Evolutionary conservation across 2,888 invertebrate genomes (phyloP), one percentile per base, ranked within the genome.

Genomic region (Morinoia aosen): DNA sequence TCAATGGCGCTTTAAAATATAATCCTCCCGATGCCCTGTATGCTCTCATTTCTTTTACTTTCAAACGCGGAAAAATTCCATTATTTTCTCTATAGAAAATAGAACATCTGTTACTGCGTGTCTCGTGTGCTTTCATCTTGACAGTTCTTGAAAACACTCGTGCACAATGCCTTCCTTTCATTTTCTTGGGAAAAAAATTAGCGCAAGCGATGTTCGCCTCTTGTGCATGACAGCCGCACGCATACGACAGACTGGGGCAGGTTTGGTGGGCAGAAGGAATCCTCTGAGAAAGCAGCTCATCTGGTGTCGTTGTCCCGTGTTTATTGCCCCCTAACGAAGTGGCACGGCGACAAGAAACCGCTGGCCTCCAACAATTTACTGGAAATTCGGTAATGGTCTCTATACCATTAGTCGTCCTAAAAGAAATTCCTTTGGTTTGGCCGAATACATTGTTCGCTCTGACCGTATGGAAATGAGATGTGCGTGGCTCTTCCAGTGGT

Each of bases 381-480:
- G 93, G 93, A 93, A 93, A 93, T 93, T 57, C 93, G 56, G 57
- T 93, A 93, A 93, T 93, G 93, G 93, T 93, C 93, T 93, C 57
- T 93, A 76, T 76, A 57, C 93, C 93, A 93, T 93, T 93, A 93
- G 93, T 93, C 93, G 40, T 57, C 93, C 56, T 12, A 93, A 57
- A 93, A 93, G 93, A 93, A 93, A 93, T 93, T 93, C 93, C 93
- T 93, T 93, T 57, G 93, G 93, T 93, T 93, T 57, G 93, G 57
- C 93, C 58, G 25, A 93, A 93, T 56, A 57, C 93, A 93, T 93
- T 93, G 93, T 93, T 93, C 57, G 57, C 93, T 57, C 57, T 57
- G 93, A 93, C 93, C 93, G 93, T 93, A 93, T 93, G 93, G 93
- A 93, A 93, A 93, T 93, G 93, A 93, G 93, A 93, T 93, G 93